A percentile compares a stretch with the other conserved stretches of the same genome.
Evolutionary conservation across 2,797 vertebrate species (phyloP).

Genomic region (Sarcoramphus papa): DNA sequence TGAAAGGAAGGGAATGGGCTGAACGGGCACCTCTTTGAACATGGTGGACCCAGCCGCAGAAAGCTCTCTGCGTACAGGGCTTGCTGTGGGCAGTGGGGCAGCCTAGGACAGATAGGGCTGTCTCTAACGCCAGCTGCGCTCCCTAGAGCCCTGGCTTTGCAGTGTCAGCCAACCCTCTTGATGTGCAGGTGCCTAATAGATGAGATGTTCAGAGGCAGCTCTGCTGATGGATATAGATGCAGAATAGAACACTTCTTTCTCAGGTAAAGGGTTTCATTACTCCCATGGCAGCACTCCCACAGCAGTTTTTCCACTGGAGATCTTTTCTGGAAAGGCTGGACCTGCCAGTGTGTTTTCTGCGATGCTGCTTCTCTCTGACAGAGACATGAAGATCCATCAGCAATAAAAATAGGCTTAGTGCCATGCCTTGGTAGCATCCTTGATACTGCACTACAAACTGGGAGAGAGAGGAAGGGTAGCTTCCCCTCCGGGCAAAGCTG

Average conservation of each 20-base stretch:
- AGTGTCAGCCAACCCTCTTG: neutral
- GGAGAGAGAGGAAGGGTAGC: neutral
- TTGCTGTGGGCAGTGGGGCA: neutral
- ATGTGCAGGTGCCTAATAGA: neutral
- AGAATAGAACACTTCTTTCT: neutral
- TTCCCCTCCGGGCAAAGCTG: neutral
- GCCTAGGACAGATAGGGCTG: too few relatives aligned
- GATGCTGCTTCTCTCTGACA: neutral
- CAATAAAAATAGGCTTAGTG: neutral
- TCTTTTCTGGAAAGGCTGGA: neutral
- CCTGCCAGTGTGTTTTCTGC: neutral
- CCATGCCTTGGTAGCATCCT: neutral
- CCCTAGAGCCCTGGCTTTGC: neutral
- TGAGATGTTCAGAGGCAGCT: neutral
- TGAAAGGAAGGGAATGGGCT: neutral
- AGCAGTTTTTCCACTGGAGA: neutral
- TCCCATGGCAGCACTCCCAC: neutral
- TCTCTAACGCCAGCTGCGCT: rapidly evolving
- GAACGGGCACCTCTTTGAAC: neutral
- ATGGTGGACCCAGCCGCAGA: neutral
- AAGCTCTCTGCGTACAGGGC: neutral
- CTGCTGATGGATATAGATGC: neutral
- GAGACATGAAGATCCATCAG: neutral
- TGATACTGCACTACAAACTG: neutral
- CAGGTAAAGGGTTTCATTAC: neutral